Conservation (phyloP, 2,797 vertebrate species). For the Enteromius radiatus region DNA sequence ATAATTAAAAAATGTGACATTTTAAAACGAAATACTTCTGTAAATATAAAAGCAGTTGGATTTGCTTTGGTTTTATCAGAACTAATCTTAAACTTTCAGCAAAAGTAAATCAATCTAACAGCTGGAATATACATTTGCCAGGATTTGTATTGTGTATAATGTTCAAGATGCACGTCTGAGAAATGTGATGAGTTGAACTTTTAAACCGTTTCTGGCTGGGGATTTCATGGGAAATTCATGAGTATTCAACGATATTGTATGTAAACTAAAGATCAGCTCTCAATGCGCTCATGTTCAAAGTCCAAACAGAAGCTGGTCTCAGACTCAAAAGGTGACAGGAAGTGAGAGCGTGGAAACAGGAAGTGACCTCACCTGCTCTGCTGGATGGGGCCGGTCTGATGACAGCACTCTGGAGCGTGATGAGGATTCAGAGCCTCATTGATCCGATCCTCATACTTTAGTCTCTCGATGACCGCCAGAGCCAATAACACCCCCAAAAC, state of each 20-base stretch:
- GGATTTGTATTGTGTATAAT: too few relatives aligned
- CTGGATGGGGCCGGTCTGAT: neutral
- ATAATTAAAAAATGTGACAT: too few relatives aligned
- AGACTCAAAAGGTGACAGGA: neutral
- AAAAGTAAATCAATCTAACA: too few relatives aligned
- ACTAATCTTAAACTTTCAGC: too few relatives aligned
- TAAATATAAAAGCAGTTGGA: too few relatives aligned
- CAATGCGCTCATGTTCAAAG: neutral
- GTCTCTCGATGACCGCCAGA: constrained; percentile 48
- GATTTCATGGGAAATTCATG: neutral
- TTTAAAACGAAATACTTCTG: too few relatives aligned
- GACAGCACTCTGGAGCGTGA: neutral
- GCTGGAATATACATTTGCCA: too few relatives aligned
- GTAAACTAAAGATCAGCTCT: neutral
- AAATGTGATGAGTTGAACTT: neutral
- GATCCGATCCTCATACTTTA: constrained; percentile 44
- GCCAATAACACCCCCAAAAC: constrained; percentile 52
- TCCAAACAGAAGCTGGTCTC: neutral
- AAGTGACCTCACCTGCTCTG: constrained; percentile 47
- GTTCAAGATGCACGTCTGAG: too few relatives aligned
- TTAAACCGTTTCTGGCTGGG: neutral
- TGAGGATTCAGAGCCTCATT: neutral
- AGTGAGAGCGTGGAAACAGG: constrained; percentile 15
- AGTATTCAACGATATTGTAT: too few relatives aligned
- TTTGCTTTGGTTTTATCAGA: too few relatives aligned